Conservation (phyloP, 2,888 invertebrate genomes). For the Lepidochitona cinerea region DNA sequence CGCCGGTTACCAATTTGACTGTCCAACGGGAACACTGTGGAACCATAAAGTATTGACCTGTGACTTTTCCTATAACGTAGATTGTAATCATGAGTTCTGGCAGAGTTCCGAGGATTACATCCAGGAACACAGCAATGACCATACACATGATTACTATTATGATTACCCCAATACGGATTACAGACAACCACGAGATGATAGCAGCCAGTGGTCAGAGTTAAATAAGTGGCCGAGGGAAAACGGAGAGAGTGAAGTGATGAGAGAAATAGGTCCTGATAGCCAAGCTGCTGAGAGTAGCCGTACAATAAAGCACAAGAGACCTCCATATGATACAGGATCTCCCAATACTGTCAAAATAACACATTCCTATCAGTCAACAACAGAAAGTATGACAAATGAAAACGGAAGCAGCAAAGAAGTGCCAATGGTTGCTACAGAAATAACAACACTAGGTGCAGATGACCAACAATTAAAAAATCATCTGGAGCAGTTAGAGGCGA, state of each 20-base stretch:
- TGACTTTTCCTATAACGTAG: slow-evolving; percentile 39
- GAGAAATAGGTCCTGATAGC: neutral
- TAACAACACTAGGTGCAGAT: neutral
- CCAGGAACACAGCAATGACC: neutral
- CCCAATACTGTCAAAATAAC: neutral
- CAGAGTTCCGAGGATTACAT: neutral
- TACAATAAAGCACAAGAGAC: neutral
- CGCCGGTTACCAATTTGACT: slow-evolving; percentile 41
- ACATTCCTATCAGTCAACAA: neutral
- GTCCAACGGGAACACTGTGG: slow-evolving; percentile 51
- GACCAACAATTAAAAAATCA: neutral
- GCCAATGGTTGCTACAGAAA: too few relatives aligned
- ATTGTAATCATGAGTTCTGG: slow-evolving; percentile 15
- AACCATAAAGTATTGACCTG: slow-evolving; percentile 48
- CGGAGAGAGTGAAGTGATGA: neutral
- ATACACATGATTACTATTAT: neutral
- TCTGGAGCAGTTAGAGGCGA: neutral
- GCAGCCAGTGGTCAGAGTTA: neutral
- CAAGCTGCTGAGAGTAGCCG: neutral
- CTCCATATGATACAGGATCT: neutral
- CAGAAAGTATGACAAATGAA: neutral
- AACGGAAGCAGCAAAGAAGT: too few relatives aligned
- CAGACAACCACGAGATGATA: neutral
- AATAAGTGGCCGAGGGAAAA: neutral
- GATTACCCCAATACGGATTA: neutral